Evolutionary conservation across 1,140 invertebrate genomes (phyloP).

Genomic region (Stenopsyche tienmushanensis): DNA sequence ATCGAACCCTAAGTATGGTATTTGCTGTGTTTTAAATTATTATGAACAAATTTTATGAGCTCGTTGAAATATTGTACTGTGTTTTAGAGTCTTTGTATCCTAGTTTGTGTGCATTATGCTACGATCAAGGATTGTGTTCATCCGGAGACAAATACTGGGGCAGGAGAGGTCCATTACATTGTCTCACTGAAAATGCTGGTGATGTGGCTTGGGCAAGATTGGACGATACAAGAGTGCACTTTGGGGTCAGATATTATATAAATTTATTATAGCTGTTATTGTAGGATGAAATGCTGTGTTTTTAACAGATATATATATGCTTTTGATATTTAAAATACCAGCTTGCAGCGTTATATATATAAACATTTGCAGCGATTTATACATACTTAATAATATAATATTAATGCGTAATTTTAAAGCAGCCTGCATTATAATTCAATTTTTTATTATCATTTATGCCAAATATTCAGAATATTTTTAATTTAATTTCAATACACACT

Average conservation of each 20-base stretch:
- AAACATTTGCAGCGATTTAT: neutral
- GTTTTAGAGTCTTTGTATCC: constrained; percentile 66
- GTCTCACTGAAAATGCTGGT: constrained; percentile 72
- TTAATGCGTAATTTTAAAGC: too few species aligned
- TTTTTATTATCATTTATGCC: too few species aligned
- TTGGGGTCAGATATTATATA: constrained; percentile 49
- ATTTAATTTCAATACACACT: too few species aligned
- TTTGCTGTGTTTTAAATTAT: neutral
- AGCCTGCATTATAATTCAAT: too few species aligned
- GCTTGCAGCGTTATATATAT: neutral
- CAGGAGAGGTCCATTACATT: constrained; percentile 73
- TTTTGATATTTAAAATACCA: too few species aligned
- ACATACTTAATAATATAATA: too few species aligned
- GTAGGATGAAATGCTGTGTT: too few species aligned
- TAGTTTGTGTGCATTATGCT: constrained; percentile 71
- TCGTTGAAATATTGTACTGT: too few species aligned
- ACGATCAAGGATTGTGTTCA: constrained; percentile 62
- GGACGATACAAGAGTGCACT: constrained; percentile 64
- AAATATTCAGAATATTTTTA: too few species aligned
- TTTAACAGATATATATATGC: too few species aligned
- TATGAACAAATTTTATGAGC: neutral
- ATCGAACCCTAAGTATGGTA: constrained; percentile 68
- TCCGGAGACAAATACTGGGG: constrained; percentile 78
- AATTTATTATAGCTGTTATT: neutral
- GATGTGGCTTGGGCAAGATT: constrained; percentile 79